These are phyloP conservation scores for Pseudorhiza aurosa DNA, from an alignment of 30 jellyfish, hydroid and myxozoan species.

Conservation along the genomic window DNA sequence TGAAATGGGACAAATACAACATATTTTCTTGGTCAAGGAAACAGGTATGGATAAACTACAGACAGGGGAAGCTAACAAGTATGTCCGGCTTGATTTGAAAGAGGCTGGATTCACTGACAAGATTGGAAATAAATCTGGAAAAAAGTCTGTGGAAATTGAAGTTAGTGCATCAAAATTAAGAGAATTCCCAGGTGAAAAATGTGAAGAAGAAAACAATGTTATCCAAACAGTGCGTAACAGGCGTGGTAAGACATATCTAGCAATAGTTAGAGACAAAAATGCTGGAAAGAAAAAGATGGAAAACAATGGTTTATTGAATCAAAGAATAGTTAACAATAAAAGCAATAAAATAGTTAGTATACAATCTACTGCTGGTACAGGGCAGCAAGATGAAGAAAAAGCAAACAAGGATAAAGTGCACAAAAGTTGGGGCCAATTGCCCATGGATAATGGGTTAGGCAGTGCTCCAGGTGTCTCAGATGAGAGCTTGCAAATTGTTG, in stretches of 20 bases:
- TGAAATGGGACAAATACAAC: too few species aligned
- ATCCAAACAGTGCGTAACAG: too few species aligned
- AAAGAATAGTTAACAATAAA: constrained; percentile 1
- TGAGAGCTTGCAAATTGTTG: background rate
- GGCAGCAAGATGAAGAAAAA: background rate
- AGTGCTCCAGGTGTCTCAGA: background rate
- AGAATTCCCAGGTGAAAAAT: background rate
- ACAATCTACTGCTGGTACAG: background rate
- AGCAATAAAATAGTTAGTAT: constrained; percentile 18
- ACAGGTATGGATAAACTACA: background rate
- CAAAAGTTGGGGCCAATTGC: background rate
- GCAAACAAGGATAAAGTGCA: background rate
- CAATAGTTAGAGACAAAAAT: background rate
- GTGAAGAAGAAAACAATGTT: background rate
- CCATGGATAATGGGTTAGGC: background rate
- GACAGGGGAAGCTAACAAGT: background rate
- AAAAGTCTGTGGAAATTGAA: constrained; percentile 13
- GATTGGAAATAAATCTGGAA: background rate
- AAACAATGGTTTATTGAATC: background rate
- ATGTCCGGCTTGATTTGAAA: constrained; percentile 11
- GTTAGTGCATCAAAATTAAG: constrained; percentile 1
- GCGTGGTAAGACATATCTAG: background rate
- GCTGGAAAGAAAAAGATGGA: background rate
- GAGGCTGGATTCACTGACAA: constrained; percentile 10
- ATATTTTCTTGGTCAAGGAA: background rate